Percentiles rank a stretch among this genome's conserved stretches.
Evolutionary conservation across 2,797 vertebrate genomes (phyloP).

Genomic region (Hylomyscus alleni): DNA sequence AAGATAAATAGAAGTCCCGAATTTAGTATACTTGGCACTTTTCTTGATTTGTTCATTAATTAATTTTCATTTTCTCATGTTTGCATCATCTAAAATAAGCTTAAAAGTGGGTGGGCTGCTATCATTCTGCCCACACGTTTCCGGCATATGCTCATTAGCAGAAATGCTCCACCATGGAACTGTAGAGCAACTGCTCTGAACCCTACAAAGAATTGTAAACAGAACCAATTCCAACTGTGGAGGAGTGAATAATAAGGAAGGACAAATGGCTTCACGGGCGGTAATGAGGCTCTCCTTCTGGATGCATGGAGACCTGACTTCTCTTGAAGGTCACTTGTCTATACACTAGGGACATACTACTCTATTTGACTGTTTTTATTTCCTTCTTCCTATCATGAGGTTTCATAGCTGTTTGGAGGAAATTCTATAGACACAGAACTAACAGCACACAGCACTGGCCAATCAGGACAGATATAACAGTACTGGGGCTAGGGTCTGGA

Average conservation of each 20-base stretch:
- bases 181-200: slow-evolving; percentile 65
- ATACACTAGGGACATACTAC: not conserved
- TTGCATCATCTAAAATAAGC: slow-evolving; percentile 80
- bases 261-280: not conserved
- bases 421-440: not conserved
- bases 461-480: not conserved
- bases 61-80: slow-evolving; percentile 82
- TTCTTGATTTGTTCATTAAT: slow-evolving; percentile 74
- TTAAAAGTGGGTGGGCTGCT: slow-evolving; percentile 74
- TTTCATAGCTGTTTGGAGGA: not conserved
- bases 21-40: slow-evolving; percentile 65
- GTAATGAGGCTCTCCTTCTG: not conserved
- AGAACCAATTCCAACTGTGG: slow-evolving; percentile 62
- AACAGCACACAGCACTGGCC: not conserved
- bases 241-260: slow-evolving; percentile 45
- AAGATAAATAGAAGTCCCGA: slow-evolving; percentile 29
- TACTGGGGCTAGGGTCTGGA: not conserved
- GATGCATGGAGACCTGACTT: not conserved
- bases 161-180: slow-evolving; percentile 68
- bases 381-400: not conserved
- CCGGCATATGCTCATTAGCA: slow-evolving; percentile 81
- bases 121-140: slow-evolving; percentile 76
- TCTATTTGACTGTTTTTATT: not conserved
- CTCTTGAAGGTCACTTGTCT: not conserved
- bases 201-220: slow-evolving; percentile 68